Evolutionary conservation across 2,113 vertebrate genomes (phyloP).

Genomic region (Rhegmatorhina hoffmannsi): DNA sequence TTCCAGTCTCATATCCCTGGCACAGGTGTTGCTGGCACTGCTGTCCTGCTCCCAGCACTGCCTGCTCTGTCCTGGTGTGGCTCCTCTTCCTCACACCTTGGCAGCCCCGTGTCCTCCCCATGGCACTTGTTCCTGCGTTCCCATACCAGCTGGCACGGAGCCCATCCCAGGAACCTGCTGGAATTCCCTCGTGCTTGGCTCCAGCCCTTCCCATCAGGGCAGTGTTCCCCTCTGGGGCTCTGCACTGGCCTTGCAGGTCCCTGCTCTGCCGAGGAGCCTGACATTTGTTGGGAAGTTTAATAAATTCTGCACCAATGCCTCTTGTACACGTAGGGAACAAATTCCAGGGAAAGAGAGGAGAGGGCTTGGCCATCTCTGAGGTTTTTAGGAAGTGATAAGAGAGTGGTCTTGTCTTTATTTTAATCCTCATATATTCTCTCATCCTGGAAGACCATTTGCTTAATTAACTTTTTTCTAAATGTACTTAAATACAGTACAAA

Average conservation of each 20-base stretch:
- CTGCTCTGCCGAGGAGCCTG: not conserved
- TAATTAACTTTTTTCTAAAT: not conserved
- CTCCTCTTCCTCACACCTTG: not conserved
- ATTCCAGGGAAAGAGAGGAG: not conserved
- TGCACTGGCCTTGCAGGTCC: not conserved
- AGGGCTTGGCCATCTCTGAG: not conserved
- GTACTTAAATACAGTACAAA: not conserved
- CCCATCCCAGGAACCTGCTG: not conserved
- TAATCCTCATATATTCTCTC: not conserved
- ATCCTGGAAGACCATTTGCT: not conserved
- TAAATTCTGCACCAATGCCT: not conserved
- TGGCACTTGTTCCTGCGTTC: not conserved
- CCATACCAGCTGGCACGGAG: not conserved
- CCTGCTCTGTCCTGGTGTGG: rapidly evolving
- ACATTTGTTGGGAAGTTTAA: not conserved
- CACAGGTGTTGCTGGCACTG: not conserved
- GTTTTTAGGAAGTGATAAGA: not conserved
- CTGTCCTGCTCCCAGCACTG: not conserved
- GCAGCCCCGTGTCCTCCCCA: not conserved
- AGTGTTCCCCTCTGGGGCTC: rapidly evolving
- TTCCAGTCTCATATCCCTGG: not conserved
- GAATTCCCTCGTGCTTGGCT: not conserved
- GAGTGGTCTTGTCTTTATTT: not conserved
- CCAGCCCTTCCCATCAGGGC: not conserved
- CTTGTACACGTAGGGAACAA: not conserved